phyloP scores from a whole-genome alignment of 2,113 vertebrate species.

The Accipiter cooperii region DNA sequence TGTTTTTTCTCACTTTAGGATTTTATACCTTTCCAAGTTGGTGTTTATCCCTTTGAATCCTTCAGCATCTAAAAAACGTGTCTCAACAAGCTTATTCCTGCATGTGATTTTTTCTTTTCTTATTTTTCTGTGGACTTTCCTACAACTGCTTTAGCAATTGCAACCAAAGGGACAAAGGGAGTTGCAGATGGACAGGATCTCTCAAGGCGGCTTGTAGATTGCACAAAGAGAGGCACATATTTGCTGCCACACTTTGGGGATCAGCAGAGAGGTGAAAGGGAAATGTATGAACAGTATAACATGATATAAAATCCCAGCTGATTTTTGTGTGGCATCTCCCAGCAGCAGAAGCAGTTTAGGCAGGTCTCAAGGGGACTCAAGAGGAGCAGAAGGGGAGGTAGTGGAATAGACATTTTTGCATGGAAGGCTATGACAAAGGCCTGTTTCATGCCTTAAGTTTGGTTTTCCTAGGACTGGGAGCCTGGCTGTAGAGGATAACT shows the following conservation, averaged over 20 bases:
- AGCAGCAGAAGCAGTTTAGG: background rate
- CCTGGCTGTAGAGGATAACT: background rate
- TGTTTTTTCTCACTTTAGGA: background rate
- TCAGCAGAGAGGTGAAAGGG: background rate
- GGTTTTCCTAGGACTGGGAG: background rate
- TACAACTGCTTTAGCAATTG: background rate
- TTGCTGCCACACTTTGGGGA: background rate
- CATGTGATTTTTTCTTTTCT: background rate
- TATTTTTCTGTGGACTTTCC: background rate
- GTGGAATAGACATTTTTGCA: background rate
- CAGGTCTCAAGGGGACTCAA: background rate
- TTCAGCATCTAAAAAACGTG: background rate
- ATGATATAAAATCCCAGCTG: background rate
- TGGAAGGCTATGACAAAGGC: background rate
- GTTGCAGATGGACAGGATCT: background rate
- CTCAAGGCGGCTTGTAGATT: background rate
- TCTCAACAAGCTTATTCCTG: background rate
- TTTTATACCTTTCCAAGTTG: background rate
- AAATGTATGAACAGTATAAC: background rate
- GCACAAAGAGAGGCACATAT: background rate
- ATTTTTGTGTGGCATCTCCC: background rate
- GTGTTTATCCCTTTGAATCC: background rate
- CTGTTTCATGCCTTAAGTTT: background rate
- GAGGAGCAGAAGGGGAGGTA: background rate
- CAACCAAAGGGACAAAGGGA: background rate